Evolutionary conservation across 2,888 invertebrate species (phyloP), one percentile per base, ranked within the genome.

Genomic region (Pharmacophagus antenor): DNA sequence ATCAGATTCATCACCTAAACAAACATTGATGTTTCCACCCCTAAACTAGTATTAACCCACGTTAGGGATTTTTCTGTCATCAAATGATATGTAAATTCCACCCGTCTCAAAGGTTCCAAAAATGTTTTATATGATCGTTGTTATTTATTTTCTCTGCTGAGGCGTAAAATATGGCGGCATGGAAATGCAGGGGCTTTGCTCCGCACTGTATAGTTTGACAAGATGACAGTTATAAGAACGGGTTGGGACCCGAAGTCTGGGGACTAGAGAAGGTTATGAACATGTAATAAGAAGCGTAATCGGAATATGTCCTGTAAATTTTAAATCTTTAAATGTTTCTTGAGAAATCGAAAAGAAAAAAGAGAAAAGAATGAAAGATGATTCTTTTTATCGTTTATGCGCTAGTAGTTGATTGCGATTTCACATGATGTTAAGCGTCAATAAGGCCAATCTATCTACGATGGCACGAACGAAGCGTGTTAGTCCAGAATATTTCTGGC

Each of bases 111-210:
- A 82, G 83, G 80, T 82, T 84, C 73, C 76, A 79, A 77, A 84
- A 84, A 85, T 80, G 76, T 75, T 86, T 84, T 83, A 85, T 87
- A 85, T 80, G 84, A 86, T 84, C 76, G 83, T 78, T 80, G 83
- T 85, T 88, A 88, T 88, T 89, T 89, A 89, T 88, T 88, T 89
- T 86, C 84, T 84, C 82, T 77, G 75, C 79, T 80, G 85, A 82
- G 80, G 82, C 83, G 81, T 86, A 84, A 88, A 88, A 85, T 88
- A 86, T 87, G 79, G 79, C 75, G 76, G 80, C 82, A 89, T 88
- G 88, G 88, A 86, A 88, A 89, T 88, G 72, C 70, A 76, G 79
- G 88, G 88, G 85, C 44, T 89, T 88, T 85, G 71, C 72, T 74
- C 69, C 74, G 83, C 79, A 74, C 76, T 79, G 79, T 80, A 82